These are phyloP conservation scores for Oryzias curvinotus DNA, from an alignment of 2,113 vertebrate genomes.

Conservation along the genomic window DNA sequence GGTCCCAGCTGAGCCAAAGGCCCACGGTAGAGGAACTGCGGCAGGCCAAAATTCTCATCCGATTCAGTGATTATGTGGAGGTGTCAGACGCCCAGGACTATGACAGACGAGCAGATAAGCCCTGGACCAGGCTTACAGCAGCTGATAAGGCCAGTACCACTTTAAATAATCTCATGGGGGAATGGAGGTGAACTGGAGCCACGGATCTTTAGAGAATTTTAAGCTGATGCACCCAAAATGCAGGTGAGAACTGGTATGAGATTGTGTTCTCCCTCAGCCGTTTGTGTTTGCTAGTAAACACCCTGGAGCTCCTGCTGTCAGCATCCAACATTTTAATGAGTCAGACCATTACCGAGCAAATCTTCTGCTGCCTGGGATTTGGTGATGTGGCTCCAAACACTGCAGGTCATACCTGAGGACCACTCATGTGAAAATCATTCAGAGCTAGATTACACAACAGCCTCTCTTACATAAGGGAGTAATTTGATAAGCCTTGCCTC, in stretches of 20 bases:
- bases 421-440: constrained; percentile 42
- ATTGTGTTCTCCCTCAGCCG: constrained; percentile 33
- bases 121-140: constrained; percentile 96
- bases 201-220: too few species aligned
- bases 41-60: constrained; percentile 95
- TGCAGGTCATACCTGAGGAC: constrained; percentile 54
- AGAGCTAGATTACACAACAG: constrained; percentile 53
- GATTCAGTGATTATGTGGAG: constrained; percentile 97
- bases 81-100: constrained; percentile 97
- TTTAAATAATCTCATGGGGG: constrained; percentile 6
- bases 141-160: constrained; percentile 88
- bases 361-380: constrained; percentile 9
- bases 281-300: constrained; percentile 29
- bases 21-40: constrained; percentile 96
- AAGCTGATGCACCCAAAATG: background rate
- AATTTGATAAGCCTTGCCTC: constrained; percentile 44
- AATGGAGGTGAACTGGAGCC: background rate
- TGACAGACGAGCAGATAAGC: constrained; percentile 94
- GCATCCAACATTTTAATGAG: constrained; percentile 49
- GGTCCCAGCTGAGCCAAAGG: constrained; percentile 90
- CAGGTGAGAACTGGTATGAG: background rate
- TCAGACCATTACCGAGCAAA: constrained; percentile 17
- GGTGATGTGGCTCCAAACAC: constrained; percentile 17
- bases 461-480: constrained; percentile 53
- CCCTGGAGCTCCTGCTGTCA: constrained; percentile 42